Conservation (phyloP, 2,113 vertebrate species). For the Cyanistes caeruleus region DNA sequence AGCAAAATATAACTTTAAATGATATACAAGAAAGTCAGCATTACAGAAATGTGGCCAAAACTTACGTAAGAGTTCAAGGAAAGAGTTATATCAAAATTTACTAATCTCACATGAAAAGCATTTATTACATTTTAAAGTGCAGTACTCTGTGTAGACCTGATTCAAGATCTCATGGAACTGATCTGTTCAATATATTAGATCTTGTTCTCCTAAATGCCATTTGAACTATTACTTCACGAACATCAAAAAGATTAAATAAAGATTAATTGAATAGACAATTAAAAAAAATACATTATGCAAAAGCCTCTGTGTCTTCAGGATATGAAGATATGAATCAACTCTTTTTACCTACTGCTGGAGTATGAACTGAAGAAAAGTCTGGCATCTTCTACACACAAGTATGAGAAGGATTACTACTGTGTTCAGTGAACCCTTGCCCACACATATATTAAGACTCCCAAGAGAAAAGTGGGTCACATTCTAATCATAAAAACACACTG, state of each 20-base stretch:
- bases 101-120: not conserved
- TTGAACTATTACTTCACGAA: not conserved
- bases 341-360: conserved; percentile 10
- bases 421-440: conserved; percentile 56
- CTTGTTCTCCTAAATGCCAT: not conserved
- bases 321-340: not conserved
- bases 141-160: not conserved
- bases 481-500: conserved; percentile 55
- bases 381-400: not conserved
- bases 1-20: not conserved
- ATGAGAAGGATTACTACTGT: conserved; percentile 45
- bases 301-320: not conserved
- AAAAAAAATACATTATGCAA: not conserved
- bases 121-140: not conserved
- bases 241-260: not conserved
- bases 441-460: conserved; percentile 38
- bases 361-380: conserved; percentile 25
- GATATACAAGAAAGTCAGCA: not conserved
- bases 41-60: not conserved
- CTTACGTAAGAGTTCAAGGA: not conserved
- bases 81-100: not conserved
- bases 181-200: not conserved
- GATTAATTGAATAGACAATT: not conserved
- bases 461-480: conserved; percentile 30
- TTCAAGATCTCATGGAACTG: not conserved